These are phyloP conservation scores for Stenolophus ochropezus DNA, from an alignment of 2,888 invertebrate species.

Conservation along the genomic window DNA sequence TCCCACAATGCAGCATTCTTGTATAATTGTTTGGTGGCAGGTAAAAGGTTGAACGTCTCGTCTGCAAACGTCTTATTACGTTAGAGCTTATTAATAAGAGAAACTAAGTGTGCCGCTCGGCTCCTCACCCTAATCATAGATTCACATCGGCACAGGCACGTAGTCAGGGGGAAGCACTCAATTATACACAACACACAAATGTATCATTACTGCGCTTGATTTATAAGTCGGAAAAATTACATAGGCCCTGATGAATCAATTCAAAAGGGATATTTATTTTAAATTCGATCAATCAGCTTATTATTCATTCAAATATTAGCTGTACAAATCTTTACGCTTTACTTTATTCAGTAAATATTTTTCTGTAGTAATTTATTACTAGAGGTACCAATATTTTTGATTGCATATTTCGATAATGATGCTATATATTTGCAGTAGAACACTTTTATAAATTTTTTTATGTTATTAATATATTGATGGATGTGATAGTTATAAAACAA, in stretches of 20 bases:
- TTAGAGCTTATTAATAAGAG: slow-evolving; percentile 29
- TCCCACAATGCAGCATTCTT: background rate
- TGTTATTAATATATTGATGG: too few species aligned
- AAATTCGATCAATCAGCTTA: too few species aligned
- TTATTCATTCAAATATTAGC: too few species aligned
- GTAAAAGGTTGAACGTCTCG: background rate
- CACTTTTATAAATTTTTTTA: too few species aligned
- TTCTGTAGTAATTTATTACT: too few species aligned
- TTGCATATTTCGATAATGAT: too few species aligned
- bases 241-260: background rate
- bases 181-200: background rate
- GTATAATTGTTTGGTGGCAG: background rate
- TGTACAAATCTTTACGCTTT: too few species aligned
- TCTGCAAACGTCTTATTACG: slow-evolving; percentile 21
- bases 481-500: too few species aligned
- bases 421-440: too few species aligned
- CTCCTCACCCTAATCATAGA: slow-evolving; percentile 10
- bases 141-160: background rate
- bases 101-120: slow-evolving; percentile 14
- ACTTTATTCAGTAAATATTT: too few species aligned
- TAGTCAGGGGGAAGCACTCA: background rate
- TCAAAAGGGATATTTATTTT: background rate
- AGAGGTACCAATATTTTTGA: too few species aligned
- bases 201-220: background rate
- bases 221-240: background rate